A percentile compares a stretch with the other conserved stretches of the same genome.
phyloP scores from a whole-genome alignment of 2,113 vertebrate species.

The Psilopogon haemacephalus region DNA sequence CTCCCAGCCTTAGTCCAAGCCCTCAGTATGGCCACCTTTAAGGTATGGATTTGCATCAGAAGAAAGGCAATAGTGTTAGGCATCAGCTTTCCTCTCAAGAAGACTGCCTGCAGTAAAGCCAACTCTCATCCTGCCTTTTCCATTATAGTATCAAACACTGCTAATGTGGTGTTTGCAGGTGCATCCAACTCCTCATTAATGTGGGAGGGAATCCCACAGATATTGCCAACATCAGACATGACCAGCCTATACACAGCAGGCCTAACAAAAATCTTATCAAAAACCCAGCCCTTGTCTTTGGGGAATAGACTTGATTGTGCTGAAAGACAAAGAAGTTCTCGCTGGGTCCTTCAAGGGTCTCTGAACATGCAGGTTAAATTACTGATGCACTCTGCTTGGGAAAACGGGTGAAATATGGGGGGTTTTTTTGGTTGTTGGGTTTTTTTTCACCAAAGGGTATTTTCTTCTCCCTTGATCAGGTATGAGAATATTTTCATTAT shows the following conservation, averaged over 20 bases:
- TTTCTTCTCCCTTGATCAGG: not conserved
- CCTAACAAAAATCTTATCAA: not conserved
- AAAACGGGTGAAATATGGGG: not conserved
- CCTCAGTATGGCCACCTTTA: not conserved
- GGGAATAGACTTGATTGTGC: not conserved
- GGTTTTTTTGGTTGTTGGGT: no score
- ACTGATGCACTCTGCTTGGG: not conserved
- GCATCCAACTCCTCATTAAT: not conserved
- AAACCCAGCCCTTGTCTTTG: not conserved
- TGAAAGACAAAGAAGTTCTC: not conserved
- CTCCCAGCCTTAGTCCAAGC: not conserved
- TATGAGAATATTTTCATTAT: not conserved
- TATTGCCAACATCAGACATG: not conserved
- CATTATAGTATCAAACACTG: no score
- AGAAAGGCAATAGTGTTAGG: not conserved
- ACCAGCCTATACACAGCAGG: not conserved
- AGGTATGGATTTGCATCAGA: not conserved
- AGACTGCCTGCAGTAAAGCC: not conserved
- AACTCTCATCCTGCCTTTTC: not conserved
- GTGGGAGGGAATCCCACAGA: accelerated
- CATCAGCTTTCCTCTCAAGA: not conserved
- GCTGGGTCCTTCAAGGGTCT: not conserved
- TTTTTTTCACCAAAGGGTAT: not conserved
- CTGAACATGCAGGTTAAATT: not conserved
- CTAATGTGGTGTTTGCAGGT: accelerated